These are phyloP conservation scores for Cebidichthys violaceus DNA, from an alignment of 2,113 vertebrate species.

Conservation along the genomic window DNA sequence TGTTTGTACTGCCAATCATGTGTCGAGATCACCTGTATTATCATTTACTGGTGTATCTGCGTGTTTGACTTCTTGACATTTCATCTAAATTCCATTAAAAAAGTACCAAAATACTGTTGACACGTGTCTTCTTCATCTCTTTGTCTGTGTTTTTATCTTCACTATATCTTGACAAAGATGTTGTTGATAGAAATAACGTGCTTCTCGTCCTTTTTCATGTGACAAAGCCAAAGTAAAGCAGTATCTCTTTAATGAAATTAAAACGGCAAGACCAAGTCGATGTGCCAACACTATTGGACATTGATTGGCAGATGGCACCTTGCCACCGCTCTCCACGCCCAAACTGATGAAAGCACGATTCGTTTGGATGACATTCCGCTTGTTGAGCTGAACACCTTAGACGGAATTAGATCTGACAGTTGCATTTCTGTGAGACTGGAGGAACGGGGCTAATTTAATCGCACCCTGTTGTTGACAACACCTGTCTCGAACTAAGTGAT, in stretches of 20 bases:
- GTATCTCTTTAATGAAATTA: slow-evolving; percentile 11
- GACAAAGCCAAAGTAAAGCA: slow-evolving; percentile 16
- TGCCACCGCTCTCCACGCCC: slow-evolving; percentile 4
- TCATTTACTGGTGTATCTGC: slow-evolving; percentile 28
- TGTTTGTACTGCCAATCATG: slow-evolving; percentile 62
- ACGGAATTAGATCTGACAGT: slow-evolving; percentile 61
- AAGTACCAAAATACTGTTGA: slow-evolving; percentile 46
- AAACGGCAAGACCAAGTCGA: slow-evolving; percentile 12
- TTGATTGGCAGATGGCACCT: slow-evolving; percentile 64
- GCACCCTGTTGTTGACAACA: slow-evolving; percentile 42
- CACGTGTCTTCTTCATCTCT: background rate
- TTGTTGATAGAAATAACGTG: background rate
- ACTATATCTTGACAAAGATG: slow-evolving; percentile 6
- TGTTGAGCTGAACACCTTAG: slow-evolving; percentile 32
- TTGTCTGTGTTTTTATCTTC: background rate
- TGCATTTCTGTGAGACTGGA: slow-evolving; percentile 34
- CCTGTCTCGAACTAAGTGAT: slow-evolving; percentile 42
- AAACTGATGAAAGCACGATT: slow-evolving; percentile 52
- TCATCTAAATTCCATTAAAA: slow-evolving; percentile 25
- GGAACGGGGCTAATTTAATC: slow-evolving; percentile 55
- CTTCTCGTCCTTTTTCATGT: background rate
- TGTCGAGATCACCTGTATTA: slow-evolving; percentile 25
- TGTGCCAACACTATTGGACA: slow-evolving; percentile 43
- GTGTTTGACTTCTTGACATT: slow-evolving; percentile 24
- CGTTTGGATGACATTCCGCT: slow-evolving; percentile 57